Conservation (phyloP, 2,797 vertebrate genomes). For the Apodemus agrarius region DNA sequence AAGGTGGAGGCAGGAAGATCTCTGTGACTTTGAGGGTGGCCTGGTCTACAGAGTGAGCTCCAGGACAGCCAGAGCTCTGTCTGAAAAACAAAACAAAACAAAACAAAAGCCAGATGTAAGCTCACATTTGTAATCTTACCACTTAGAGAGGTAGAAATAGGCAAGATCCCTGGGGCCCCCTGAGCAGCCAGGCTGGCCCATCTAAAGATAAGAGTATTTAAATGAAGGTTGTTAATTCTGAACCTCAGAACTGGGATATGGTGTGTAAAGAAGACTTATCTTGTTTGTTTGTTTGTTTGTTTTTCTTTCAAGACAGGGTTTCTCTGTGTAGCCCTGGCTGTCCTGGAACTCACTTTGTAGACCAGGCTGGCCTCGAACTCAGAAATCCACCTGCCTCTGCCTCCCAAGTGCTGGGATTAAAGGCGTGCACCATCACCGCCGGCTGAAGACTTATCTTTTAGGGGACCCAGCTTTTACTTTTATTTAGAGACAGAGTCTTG, state of each 20-base stretch:
- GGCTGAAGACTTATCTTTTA: too few species aligned
- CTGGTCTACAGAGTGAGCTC: neutral
- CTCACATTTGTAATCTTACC: neutral
- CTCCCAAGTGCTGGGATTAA: too few species aligned
- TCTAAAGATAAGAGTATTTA: neutral
- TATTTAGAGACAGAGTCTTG: neutral
- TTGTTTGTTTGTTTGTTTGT: too few species aligned
- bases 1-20: neutral
- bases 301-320: too few species aligned
- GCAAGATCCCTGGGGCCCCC: neutral
- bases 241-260: conserved; percentile 28
- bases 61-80: neutral
- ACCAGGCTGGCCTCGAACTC: too few species aligned
- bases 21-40: neutral
- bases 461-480: neutral
- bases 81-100: neutral
- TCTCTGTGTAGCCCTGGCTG: too few species aligned
- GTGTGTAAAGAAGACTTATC: neutral
- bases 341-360: too few species aligned
- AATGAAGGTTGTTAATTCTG: neutral
- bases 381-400: too few species aligned
- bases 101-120: neutral
- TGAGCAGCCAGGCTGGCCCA: neutral
- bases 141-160: neutral
- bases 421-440: too few species aligned